Evolutionary conservation across 2,797 vertebrate species (phyloP).

Genomic region (Melanotaenia boesemani): DNA sequence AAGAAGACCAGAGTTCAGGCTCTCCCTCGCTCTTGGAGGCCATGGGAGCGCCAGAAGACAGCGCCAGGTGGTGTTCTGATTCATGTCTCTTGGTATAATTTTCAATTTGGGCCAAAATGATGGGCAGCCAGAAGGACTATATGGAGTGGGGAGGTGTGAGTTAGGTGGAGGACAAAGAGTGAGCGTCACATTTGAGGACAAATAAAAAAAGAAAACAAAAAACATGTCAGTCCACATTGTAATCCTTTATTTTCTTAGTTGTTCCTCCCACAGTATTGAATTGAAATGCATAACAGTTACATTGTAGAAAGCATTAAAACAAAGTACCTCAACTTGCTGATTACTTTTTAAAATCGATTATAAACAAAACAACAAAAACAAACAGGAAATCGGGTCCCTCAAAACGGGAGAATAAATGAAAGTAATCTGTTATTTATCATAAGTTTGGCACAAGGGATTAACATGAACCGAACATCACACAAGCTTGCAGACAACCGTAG

Average conservation of each 20-base stretch:
- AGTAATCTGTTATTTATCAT: constrained; percentile 92
- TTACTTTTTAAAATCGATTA: constrained; percentile 98
- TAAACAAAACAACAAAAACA: constrained; percentile 94
- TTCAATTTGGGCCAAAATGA: constrained; percentile 48
- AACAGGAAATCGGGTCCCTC: constrained; percentile 92
- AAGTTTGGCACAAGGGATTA: constrained; percentile 98
- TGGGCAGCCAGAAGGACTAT: constrained; percentile 59
- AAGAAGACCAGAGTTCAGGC: constrained; percentile 76
- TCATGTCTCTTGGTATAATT: constrained; percentile 50
- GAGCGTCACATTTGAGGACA: constrained; percentile 20
- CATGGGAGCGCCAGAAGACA: constrained; percentile 79
- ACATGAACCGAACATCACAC: constrained; percentile 98
- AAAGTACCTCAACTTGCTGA: constrained; percentile 99
- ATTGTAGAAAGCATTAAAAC: constrained; percentile 99
- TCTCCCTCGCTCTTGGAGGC: constrained; percentile 71
- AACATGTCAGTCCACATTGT: constrained; percentile 85
- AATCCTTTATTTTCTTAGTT: constrained; percentile 98
- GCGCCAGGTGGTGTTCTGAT: constrained; percentile 76
- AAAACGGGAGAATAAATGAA: constrained; percentile 92
- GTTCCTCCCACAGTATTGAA: constrained; percentile 98
- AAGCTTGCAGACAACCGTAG: constrained; percentile 98
- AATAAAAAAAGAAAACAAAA: constrained; percentile 37
- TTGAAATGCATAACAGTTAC: constrained; percentile 99
- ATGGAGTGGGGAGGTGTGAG: constrained; percentile 18
- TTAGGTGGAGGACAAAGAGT: constrained; percentile 26